Conservation (phyloP, 2,888 invertebrate genomes). For the Caradrina clavipalpis region DNA sequence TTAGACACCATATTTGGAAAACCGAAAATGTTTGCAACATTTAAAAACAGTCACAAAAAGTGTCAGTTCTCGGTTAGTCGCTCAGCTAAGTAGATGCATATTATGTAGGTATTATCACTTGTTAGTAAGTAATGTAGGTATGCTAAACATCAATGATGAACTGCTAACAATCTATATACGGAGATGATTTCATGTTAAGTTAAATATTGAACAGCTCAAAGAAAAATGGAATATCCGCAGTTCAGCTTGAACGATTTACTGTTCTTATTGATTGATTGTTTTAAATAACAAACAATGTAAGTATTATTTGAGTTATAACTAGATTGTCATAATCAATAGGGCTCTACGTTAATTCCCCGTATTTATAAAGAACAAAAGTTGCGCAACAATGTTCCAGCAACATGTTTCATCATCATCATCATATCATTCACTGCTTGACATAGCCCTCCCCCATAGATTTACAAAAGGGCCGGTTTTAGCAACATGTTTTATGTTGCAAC, state of each 20-base stretch:
- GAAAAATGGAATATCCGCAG: conserved; percentile 9
- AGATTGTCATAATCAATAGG: not conserved
- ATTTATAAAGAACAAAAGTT: not conserved
- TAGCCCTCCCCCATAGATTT: too few species aligned
- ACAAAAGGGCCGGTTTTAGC: too few species aligned
- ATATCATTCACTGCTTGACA: too few species aligned
- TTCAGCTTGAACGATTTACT: conserved; percentile 5
- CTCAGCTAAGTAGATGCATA: not conserved
- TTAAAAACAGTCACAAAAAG: not conserved
- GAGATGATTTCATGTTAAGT: conserved; percentile 52
- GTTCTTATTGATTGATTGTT: not conserved
- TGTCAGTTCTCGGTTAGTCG: not conserved
- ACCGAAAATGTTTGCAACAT: too few species aligned
- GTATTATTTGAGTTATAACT: not conserved
- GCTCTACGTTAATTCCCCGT: not conserved
- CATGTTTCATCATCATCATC: not conserved
- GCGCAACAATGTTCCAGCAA: not conserved
- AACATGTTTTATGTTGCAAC: not conserved
- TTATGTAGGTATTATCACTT: conserved; percentile 10
- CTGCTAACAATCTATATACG: conserved; percentile 50
- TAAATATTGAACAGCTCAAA: conserved; percentile 17
- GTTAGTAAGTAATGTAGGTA: conserved; percentile 18
- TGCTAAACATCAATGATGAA: conserved; percentile 56
- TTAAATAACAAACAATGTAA: not conserved
- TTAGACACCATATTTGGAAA: too few species aligned